Evolutionary conservation across 2,113 vertebrate genomes (phyloP).

Genomic region (Osmerus mordax): DNA sequence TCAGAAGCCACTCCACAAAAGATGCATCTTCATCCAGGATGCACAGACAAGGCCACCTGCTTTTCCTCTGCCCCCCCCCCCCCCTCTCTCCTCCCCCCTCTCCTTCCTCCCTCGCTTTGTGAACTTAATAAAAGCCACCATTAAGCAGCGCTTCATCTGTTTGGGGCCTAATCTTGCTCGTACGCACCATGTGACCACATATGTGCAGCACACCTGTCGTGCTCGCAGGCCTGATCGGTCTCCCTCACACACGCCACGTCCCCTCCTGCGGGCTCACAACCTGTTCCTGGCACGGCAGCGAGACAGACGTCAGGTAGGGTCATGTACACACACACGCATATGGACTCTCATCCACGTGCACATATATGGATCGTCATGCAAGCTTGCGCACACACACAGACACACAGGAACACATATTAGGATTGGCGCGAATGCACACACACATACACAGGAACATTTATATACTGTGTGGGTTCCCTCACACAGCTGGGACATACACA

Average conservation of each 20-base stretch:
- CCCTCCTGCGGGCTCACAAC: conserved; percentile 50
- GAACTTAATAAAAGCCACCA: conserved; percentile 73
- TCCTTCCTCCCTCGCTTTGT: conserved; percentile 46
- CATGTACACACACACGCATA: background rate
- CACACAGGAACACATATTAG: too few species aligned
- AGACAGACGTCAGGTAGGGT: conserved; percentile 35
- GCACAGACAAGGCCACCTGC: conserved; percentile 64
- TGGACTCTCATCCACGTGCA: background rate
- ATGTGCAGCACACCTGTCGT: conserved; percentile 71
- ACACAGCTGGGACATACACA: too few species aligned
- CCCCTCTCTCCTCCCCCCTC: conserved; percentile 3
- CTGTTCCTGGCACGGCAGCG: conserved; percentile 66
- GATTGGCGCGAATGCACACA: too few species aligned
- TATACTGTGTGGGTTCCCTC: background rate
- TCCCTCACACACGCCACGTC: conserved; percentile 28
- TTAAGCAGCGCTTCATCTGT: conserved; percentile 71
- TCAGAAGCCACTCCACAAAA: conserved; percentile 51
- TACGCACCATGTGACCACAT: conserved; percentile 71
- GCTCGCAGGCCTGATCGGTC: conserved; percentile 50
- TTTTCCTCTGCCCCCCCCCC: conserved; percentile 51
- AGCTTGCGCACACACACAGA: too few species aligned
- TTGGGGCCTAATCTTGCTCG: conserved; percentile 67
- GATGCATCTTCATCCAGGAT: conserved; percentile 59
- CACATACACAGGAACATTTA: too few species aligned
- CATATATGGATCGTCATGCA: too few species aligned